phyloP scores from a whole-genome alignment of 2,797 vertebrate species.

The Catostomus latipinnis region DNA sequence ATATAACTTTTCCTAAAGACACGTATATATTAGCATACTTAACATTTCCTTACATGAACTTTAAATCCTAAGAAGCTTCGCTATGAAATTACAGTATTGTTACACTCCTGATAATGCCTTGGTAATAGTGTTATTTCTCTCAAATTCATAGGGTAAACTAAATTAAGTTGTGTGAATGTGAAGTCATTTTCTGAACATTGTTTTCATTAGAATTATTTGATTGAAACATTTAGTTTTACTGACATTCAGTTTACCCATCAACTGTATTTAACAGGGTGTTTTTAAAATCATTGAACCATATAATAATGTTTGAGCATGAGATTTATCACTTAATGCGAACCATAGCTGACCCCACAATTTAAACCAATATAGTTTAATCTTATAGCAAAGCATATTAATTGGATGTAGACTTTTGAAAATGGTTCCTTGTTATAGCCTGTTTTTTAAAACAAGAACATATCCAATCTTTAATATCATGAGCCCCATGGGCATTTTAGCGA shows the following conservation, averaged over 20 bases:
- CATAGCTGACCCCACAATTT: no score
- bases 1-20: background rate
- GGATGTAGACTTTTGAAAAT: no score
- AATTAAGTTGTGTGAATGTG: background rate
- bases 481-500: background rate
- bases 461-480: background rate
- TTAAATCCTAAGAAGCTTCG: background rate
- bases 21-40: background rate
- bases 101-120: background rate
- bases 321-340: no score
- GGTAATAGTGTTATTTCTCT: background rate
- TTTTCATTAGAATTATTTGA: background rate
- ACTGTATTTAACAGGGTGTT: conserved; percentile 3
- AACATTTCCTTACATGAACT: background rate
- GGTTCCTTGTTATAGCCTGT: no score
- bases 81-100: background rate
- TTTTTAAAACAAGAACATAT: background rate
- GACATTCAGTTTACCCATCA: background rate
- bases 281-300: no score
- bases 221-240: background rate
- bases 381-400: no score
- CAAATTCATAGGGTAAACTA: background rate
- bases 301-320: no score
- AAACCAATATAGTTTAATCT: no score
- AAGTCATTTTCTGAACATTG: background rate